Percentiles rank a stretch among this genome's conserved stretches.
phyloP scores from a whole-genome alignment of 2,113 vertebrate genomes.

The Paramisgurnus dabryanus region DNA sequence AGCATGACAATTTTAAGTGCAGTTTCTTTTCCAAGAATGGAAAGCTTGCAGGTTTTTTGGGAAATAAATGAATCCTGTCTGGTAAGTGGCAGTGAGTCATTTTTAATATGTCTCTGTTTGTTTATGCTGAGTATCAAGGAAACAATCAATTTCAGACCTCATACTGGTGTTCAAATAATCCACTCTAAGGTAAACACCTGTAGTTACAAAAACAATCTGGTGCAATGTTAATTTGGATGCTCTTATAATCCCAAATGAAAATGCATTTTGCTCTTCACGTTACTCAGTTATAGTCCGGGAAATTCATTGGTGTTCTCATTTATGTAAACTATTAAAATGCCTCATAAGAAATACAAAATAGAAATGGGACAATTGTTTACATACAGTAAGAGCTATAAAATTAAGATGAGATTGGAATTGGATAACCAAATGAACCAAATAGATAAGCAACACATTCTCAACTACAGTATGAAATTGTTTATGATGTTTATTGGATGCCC shows the following conservation, averaged over 20 bases:
- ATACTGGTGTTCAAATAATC: neutral
- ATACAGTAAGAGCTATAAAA: too few relatives aligned
- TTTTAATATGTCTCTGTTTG: constrained; percentile 25
- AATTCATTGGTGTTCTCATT: too few relatives aligned
- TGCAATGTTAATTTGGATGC: neutral
- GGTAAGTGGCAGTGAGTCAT: constrained; percentile 20
- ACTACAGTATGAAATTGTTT: too few relatives aligned
- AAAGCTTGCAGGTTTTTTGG: neutral
- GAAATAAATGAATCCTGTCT: neutral
- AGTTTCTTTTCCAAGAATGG: neutral
- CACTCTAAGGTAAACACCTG: constrained; percentile 20
- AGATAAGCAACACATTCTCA: too few relatives aligned
- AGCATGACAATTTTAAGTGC: neutral
- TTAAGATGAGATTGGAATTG: too few relatives aligned
- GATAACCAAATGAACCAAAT: too few relatives aligned
- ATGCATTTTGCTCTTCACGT: too few relatives aligned
- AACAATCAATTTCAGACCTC: neutral
- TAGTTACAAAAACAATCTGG: neutral
- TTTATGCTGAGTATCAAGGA: constrained; percentile 29
- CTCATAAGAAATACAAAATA: too few relatives aligned
- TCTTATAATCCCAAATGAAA: too few relatives aligned
- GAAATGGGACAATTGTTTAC: too few relatives aligned
- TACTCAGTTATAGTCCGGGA: too few relatives aligned
- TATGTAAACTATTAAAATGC: too few relatives aligned
- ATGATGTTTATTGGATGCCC: neutral